Conservation (phyloP, 2,113 vertebrate species). For the Burhinus bistriatus region DNA sequence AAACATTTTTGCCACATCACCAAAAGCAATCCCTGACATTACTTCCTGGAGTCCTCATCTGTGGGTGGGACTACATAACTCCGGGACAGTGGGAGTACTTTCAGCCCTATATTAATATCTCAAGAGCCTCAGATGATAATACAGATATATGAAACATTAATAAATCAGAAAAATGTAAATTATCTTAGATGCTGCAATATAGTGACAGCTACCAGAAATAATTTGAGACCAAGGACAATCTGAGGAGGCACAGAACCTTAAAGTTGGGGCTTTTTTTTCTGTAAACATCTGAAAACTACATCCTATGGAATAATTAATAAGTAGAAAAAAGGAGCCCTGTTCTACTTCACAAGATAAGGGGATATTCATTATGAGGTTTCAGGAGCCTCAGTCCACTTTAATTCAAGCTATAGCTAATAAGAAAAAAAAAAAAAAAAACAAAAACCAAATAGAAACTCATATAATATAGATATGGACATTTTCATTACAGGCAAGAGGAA, state of each 20-base stretch:
- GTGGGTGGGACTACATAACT: not conserved
- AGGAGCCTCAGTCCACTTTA: not conserved
- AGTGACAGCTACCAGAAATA: not conserved
- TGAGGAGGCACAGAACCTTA: not conserved
- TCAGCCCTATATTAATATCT: not conserved
- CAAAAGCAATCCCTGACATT: not conserved
- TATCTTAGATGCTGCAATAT: not conserved
- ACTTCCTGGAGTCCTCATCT: conserved; percentile 44
- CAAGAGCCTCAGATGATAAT: not conserved
- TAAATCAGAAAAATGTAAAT: not conserved
- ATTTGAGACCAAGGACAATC: not conserved
- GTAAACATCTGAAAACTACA: not conserved
- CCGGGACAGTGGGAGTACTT: not conserved
- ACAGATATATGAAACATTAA: not conserved
- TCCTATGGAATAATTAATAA: not conserved
- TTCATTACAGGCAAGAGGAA: not conserved
- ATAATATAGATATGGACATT: not conserved
- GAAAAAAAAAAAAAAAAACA: not conserved
- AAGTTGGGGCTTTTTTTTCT: not conserved
- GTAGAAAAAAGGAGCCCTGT: not conserved
- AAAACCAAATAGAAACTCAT: not conserved
- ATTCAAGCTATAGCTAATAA: not conserved
- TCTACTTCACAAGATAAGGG: not conserved
- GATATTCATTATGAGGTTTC: not conserved
- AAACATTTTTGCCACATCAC: conserved; percentile 19